Percentiles rank a stretch among this genome's conserved stretches.
Conservation (phyloP, 2,888 invertebrate genomes). For the Clunio marinus region DNA sequence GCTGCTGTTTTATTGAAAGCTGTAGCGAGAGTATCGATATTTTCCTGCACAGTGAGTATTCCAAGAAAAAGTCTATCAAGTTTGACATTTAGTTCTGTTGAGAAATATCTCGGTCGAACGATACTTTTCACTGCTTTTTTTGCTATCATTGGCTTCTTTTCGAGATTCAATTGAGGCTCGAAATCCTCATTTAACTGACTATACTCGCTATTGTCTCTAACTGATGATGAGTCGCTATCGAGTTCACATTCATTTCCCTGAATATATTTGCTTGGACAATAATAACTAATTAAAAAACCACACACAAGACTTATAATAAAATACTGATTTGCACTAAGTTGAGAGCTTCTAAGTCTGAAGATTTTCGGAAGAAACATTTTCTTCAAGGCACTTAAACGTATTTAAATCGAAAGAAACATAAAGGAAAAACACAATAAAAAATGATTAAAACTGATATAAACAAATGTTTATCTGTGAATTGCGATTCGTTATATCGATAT, state of each 20-base stretch:
- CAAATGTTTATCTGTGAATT: neutral
- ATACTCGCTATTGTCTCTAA: neutral
- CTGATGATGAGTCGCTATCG: neutral
- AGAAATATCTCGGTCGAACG: constrained; percentile 85
- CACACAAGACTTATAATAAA: constrained; percentile 14
- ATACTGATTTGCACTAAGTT: constrained; percentile 36
- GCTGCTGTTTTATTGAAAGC: constrained; percentile 87
- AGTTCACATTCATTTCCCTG: neutral
- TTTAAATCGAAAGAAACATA: neutral
- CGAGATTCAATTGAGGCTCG: constrained; percentile 51
- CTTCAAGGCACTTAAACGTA: neutral
- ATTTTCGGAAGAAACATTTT: constrained; percentile 23
- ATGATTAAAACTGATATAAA: neutral
- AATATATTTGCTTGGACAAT: constrained; percentile 1
- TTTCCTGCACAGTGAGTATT: constrained; percentile 72
- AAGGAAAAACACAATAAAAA: no score
- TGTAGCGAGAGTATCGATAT: constrained; percentile 66
- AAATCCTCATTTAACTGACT: constrained; percentile 46
- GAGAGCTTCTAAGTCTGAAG: constrained; percentile 22
- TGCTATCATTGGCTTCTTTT: constrained; percentile 51
- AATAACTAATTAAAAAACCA: constrained; percentile 17
- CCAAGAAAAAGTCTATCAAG: constrained; percentile 85
- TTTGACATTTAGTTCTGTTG: constrained; percentile 89
- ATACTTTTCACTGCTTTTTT: constrained; percentile 58
- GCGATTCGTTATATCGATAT: no score